Conservation (phyloP, 2,888 invertebrate species). For the Frankliniella fusca region DNA sequence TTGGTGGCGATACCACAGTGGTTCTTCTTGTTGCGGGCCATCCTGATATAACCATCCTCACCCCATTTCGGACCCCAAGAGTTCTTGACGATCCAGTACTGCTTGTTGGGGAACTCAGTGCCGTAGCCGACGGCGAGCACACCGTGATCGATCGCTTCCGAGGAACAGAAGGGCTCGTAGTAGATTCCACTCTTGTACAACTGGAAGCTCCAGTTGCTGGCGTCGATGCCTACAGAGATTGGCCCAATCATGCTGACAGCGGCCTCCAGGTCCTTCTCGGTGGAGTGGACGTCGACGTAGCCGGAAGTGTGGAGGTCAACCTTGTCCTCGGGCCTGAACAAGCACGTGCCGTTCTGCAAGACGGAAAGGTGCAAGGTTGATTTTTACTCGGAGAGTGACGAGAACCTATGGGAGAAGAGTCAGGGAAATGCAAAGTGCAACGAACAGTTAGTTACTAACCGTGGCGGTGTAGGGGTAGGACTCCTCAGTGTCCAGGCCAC, state of each 20-base stretch:
- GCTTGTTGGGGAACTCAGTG: constrained; percentile 54
- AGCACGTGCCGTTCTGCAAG: constrained; percentile 37
- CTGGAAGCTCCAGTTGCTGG: constrained; percentile 76
- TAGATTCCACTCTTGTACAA: constrained; percentile 77
- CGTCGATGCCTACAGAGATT: constrained; percentile 82
- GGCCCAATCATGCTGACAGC: constrained; percentile 82
- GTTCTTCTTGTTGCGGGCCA: constrained; percentile 62
- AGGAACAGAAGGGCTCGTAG: constrained; percentile 67
- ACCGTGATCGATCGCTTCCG: constrained; percentile 69
- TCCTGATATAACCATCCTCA: constrained; percentile 75
- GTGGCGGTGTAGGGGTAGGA: constrained; percentile 53
- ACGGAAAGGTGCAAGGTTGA: background rate
- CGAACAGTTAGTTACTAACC: constrained; percentile 33
- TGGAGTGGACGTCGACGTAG: constrained; percentile 65
- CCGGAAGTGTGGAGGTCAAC: constrained; percentile 75
- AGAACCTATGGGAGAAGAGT: no score
- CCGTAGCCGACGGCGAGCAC: constrained; percentile 79
- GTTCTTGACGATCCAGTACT: constrained; percentile 83
- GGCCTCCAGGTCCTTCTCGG: constrained; percentile 65
- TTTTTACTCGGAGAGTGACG: no score
- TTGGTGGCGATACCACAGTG: no score
- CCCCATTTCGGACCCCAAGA: constrained; percentile 79
- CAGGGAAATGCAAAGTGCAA: no score
- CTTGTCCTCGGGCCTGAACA: constrained; percentile 58
- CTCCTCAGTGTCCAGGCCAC: constrained; percentile 56